phyloP scores from a whole-genome alignment of 1,140 invertebrate species.

The Pachyrhynchus sulphureomaculatus region DNA sequence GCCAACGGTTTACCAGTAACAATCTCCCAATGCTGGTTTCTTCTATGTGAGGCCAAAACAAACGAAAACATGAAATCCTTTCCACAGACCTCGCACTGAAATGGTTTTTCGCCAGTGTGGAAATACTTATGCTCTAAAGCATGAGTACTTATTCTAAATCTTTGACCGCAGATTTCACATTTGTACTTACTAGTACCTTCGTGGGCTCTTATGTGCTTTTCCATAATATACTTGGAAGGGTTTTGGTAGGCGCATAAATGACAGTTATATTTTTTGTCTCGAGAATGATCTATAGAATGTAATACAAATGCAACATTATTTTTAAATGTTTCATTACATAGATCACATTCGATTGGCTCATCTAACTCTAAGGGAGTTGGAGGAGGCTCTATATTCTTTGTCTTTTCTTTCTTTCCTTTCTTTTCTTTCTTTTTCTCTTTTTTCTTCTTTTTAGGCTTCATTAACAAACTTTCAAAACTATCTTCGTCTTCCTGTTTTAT shows the following conservation, averaged over 20 bases:
- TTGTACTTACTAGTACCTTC: slow-evolving; percentile 54
- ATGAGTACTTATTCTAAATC: slow-evolving; percentile 54
- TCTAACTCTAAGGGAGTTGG: too few species aligned
- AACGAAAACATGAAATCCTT: too few species aligned
- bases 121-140: slow-evolving; percentile 47
- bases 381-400: too few species aligned
- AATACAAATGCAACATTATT: slow-evolving; percentile 38
- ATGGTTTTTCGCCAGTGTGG: too few species aligned
- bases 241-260: slow-evolving; percentile 51
- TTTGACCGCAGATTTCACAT: slow-evolving; percentile 54
- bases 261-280: slow-evolving; percentile 48
- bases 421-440: too few species aligned
- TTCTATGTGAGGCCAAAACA: too few species aligned
- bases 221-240: slow-evolving; percentile 49
- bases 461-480: slow-evolving; percentile 25
- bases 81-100: too few species aligned
- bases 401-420: too few species aligned
- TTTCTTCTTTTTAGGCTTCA: slow-evolving; percentile 12
- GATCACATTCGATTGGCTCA: slow-evolving; percentile 38
- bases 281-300: slow-evolving; percentile 43
- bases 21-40: slow-evolving; percentile 49
- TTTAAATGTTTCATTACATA: slow-evolving; percentile 40
- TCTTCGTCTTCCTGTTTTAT: not conserved
- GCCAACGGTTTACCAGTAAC: slow-evolving; percentile 47
- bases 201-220: slow-evolving; percentile 45